Conservation (phyloP, 2,113 vertebrate genomes). For the Ailuropoda melanoleuca region DNA sequence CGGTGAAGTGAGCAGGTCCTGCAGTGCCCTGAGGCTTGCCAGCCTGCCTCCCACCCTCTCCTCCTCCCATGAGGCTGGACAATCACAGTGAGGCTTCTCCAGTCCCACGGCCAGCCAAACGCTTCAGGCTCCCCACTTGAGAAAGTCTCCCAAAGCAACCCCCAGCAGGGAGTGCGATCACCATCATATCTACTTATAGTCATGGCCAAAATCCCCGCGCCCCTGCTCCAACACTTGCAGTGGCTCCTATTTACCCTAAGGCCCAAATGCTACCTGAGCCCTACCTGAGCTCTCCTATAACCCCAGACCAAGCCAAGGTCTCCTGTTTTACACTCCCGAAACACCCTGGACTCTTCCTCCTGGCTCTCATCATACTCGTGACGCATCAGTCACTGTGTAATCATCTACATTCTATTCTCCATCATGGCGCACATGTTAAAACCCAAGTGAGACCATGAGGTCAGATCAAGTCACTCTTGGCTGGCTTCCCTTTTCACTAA, state of each 20-base stretch:
- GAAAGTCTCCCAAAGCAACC: neutral
- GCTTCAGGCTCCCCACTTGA: neutral
- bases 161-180: too few relatives aligned
- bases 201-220: neutral
- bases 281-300: neutral
- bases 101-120: neutral
- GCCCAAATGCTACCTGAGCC: neutral
- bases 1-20: constrained; percentile 55
- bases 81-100: neutral
- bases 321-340: neutral
- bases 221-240: neutral
- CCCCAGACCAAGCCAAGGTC: neutral
- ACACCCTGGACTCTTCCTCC: neutral
- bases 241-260: neutral
- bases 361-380: neutral
- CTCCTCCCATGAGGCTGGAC: neutral
- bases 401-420: neutral
- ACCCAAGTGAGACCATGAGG: neutral
- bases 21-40: constrained; percentile 58
- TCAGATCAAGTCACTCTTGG: too few relatives aligned
- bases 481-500: neutral
- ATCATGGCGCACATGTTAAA: neutral
- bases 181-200: neutral
- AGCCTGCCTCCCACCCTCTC: constrained; percentile 12
- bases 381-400: neutral